Conservation (phyloP, 2,888 invertebrate species). For the Ptychoptera albimana region DNA sequence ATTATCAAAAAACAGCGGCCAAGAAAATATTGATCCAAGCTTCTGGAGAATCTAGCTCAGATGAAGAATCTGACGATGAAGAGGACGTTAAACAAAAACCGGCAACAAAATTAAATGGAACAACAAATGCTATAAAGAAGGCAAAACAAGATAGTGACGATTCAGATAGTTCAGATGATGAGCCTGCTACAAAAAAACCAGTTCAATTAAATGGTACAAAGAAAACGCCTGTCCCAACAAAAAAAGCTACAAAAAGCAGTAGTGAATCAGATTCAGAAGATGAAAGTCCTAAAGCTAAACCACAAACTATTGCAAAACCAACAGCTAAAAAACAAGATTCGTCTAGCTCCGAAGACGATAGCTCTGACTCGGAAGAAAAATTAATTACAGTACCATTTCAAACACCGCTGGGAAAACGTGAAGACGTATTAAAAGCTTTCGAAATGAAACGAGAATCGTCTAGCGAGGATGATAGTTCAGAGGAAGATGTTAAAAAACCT, state of each 20-base stretch:
- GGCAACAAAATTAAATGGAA: neutral
- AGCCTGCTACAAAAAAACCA: slow-evolving; percentile 5
- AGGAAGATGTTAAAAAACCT: neutral
- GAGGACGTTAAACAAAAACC: slow-evolving; percentile 6
- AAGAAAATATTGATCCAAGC: slow-evolving; percentile 15
- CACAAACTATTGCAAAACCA: slow-evolving; percentile 9
- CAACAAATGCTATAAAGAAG: neutral
- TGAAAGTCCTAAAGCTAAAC: slow-evolving; percentile 10
- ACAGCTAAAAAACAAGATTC: slow-evolving; percentile 19
- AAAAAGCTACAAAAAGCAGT: slow-evolving; percentile 7
- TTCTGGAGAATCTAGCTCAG: slow-evolving; percentile 10
- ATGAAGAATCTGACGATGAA: slow-evolving; percentile 12
- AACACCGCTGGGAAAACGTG: slow-evolving; percentile 9
- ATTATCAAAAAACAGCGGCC: slow-evolving; percentile 34
- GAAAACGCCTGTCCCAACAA: slow-evolving; percentile 8
- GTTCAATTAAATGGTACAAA: slow-evolving; percentile 3
- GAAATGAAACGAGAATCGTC: slow-evolving; percentile 12
- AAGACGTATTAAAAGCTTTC: slow-evolving; percentile 17
- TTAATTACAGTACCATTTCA: slow-evolving; percentile 8
- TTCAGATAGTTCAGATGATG: slow-evolving; percentile 12
- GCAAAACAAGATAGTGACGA: too few species aligned
- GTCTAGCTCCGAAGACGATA: slow-evolving; percentile 29
- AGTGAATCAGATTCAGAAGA: slow-evolving; percentile 19
- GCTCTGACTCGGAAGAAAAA: slow-evolving; percentile 25
- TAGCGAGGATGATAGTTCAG: slow-evolving; percentile 12